Evolutionary conservation across 2,113 vertebrate species (phyloP).

Genomic region (Rhodinocichla rosea): DNA sequence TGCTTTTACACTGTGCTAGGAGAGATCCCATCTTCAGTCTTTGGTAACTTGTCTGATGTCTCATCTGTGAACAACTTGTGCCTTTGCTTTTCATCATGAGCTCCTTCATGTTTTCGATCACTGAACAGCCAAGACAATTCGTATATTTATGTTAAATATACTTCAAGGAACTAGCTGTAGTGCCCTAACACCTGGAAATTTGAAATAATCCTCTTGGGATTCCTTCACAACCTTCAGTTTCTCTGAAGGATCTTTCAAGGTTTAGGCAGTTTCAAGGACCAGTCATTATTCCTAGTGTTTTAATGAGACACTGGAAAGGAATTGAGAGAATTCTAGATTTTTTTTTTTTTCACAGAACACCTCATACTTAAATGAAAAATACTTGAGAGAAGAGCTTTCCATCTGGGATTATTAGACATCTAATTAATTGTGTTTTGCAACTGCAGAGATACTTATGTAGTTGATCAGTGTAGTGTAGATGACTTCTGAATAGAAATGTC

Average conservation of each 20-base stretch:
- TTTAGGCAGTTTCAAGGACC: not conserved
- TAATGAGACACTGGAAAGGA: not conserved
- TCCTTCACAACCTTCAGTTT: not conserved
- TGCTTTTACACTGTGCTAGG: not conserved
- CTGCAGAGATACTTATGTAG: not conserved
- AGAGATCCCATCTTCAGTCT: not conserved
- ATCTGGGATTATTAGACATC: not conserved
- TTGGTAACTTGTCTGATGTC: not conserved
- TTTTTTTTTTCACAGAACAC: not conserved
- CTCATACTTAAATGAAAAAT: not conserved
- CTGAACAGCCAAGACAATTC: not conserved
- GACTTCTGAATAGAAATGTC: not conserved
- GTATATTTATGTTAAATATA: not conserved
- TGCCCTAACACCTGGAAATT: not conserved
- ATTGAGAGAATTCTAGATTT: not conserved
- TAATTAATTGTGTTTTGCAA: not conserved
- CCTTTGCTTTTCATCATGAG: not conserved
- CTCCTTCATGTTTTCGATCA: not conserved
- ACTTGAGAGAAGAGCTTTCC: not conserved
- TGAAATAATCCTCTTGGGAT: not conserved
- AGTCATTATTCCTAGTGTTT: not conserved
- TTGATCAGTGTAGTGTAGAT: not conserved
- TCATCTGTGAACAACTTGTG: not conserved
- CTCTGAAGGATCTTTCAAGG: not conserved
- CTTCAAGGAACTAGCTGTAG: not conserved